Conservation (phyloP, 2,113 vertebrate species). For the Centropus unirufus region DNA sequence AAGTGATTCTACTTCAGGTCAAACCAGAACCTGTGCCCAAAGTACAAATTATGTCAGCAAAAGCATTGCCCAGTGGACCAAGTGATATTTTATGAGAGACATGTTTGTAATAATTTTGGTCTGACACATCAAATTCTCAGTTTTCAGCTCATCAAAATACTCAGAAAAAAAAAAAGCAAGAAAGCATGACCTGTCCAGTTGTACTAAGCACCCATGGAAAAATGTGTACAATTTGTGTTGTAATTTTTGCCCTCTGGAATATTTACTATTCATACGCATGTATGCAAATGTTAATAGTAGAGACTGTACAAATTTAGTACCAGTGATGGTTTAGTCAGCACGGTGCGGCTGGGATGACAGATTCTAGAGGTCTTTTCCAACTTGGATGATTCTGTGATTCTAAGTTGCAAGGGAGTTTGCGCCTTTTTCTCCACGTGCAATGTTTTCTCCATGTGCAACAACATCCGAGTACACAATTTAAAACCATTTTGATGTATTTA, state of each 20-base stretch:
- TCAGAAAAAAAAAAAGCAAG: neutral
- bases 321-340: no score
- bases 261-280: neutral
- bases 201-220: neutral
- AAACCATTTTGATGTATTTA: neutral
- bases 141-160: neutral
- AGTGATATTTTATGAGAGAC: neutral
- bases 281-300: neutral
- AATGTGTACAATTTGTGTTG: neutral
- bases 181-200: neutral
- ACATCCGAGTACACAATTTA: neutral
- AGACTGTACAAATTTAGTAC: neutral
- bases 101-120: neutral
- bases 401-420: neutral
- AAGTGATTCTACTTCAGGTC: no score
- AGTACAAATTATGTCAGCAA: neutral
- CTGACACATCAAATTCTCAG: neutral
- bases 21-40: no score
- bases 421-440: no score
- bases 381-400: no score
- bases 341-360: no score
- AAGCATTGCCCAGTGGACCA: neutral
- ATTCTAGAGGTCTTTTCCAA: no score
- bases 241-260: neutral
- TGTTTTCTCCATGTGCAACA: neutral